Conservation (phyloP, 2,888 invertebrate genomes). For the Eumacrocentrus americanus region DNA sequence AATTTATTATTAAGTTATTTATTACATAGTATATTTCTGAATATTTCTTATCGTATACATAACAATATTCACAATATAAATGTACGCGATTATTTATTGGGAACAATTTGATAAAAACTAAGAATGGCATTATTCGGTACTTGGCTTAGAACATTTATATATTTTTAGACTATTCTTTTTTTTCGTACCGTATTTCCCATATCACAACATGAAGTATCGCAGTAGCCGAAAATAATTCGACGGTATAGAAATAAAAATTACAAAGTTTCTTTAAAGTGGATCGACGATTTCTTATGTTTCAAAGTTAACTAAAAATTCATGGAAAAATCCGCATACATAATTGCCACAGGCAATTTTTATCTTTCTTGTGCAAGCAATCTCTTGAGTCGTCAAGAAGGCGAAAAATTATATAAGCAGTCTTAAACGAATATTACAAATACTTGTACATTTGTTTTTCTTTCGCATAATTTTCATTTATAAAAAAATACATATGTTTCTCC, state of each 20-base stretch:
- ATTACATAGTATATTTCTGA: conserved; percentile 5
- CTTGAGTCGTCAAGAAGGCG: conserved; percentile 26
- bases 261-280: not conserved
- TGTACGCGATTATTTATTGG: conserved; percentile 55
- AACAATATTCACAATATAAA: conserved; percentile 55
- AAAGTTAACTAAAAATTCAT: not conserved
- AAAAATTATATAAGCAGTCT: conserved; percentile 22
- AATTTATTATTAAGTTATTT: conserved; percentile 3
- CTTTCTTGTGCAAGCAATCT: conserved; percentile 31
- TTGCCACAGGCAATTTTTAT: not conserved
- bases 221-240: too few species aligned
- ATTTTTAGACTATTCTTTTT: conserved; percentile 24
- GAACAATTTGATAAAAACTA: conserved; percentile 54
- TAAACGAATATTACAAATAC: conserved; percentile 25
- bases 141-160: not conserved
- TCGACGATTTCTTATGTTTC: not conserved
- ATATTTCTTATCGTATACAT: conserved; percentile 33
- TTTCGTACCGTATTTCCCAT: conserved; percentile 41
- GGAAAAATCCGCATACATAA: not conserved
- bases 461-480: conserved; percentile 8
- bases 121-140: conserved; percentile 33
- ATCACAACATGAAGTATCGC: conserved; percentile 45
- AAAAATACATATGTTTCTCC: not conserved
- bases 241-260: not conserved
- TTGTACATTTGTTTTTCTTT: conserved; percentile 24